Conservation (phyloP, 2,113 vertebrate genomes). For the Ctenodactylus gundi region DNA sequence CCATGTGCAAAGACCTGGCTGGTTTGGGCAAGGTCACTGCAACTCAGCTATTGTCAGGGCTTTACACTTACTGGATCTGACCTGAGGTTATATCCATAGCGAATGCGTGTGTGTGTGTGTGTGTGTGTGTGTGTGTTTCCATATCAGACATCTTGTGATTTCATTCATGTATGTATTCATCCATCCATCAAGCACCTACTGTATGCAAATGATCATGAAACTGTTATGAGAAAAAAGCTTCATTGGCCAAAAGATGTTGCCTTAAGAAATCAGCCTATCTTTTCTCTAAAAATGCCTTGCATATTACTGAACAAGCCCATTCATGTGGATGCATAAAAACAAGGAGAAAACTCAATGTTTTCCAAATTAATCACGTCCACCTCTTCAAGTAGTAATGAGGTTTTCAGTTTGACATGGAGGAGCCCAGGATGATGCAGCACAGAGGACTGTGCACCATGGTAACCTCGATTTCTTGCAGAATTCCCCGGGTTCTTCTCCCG, state of each 20-base stretch:
- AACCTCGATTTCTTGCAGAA: background rate
- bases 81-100: background rate
- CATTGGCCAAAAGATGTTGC: background rate
- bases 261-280: background rate
- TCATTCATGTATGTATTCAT: background rate
- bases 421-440: background rate
- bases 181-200: background rate
- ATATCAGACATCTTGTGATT: background rate
- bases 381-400: background rate
- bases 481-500: background rate
- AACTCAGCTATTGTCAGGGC: too few species aligned
- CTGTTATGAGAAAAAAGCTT: background rate
- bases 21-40: background rate
- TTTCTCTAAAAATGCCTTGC: background rate
- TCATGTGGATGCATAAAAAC: background rate
- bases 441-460: fast-evolving
- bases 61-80: background rate
- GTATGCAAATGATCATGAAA: background rate
- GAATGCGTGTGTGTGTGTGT: background rate
- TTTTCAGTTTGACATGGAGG: background rate
- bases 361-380: background rate
- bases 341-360: background rate
- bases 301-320: background rate
- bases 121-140: background rate
- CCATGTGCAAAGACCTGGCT: background rate